Base-by-base conservation (phyloP, 2,888 invertebrate species). In the Margaritifera margaritifera region DNA sequence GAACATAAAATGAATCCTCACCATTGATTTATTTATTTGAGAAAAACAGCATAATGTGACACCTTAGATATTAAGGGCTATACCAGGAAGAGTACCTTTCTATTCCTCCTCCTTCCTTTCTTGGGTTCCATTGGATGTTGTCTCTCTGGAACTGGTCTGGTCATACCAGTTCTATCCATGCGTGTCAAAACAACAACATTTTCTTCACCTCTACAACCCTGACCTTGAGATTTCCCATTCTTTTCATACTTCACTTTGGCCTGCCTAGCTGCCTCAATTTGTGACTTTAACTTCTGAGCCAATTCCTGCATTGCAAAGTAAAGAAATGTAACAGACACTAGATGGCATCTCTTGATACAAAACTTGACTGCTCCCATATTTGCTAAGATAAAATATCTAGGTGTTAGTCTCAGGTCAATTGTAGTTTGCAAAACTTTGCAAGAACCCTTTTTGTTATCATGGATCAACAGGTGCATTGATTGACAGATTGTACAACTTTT, bases 221-320 rank as follows among this genome's bases (percentile, higher is more conserved):
- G 65, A 31, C 75, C 74, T 56, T 71, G 63, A 64, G 73, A 71
- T 66, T 75, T 72, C 24, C 64, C 68, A 57, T 57, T 72, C 62
- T 72, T 74, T 42, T 42, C 42, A 2, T 42, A 42, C 42, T 42
- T 15, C 42, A 42, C 62, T 57, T 77, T 81, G 62, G 84, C 90
- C 68, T 92, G 91, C 80, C 94, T 92, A 0, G 95, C 95, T 31
- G 90, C 90, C 77, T 95, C 94, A 58, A 98, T 89, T 88, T 96
- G 94, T 4, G 89, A 86, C 89, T 95, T 95, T 60, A 98, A 90
- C 86, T 95, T 92, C 54, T 90, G 87, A 0, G 94, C 94, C 66
- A 94, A 88, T 74, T 92, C 92, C 86, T 92, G 74, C 15, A 72
- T 64, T 25, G 18, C n/a, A 56, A n/a, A 66, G 58, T 20, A 63